phyloP scores from a whole-genome alignment of 1,140 invertebrate genomes.

The Papilio polytes region DNA sequence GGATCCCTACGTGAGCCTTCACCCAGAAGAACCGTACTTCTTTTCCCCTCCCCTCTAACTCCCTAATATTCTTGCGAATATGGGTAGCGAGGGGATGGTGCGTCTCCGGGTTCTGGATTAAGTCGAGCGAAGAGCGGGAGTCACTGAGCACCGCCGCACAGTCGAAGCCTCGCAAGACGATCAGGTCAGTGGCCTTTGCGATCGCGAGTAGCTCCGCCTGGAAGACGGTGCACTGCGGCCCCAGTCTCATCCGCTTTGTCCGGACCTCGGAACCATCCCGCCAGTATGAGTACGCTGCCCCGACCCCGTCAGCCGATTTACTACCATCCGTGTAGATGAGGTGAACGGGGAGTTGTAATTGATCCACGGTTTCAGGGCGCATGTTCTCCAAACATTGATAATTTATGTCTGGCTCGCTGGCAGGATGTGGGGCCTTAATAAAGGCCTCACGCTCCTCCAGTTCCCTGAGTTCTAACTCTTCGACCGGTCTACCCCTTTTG shows the following conservation, averaged over 20 bases:
- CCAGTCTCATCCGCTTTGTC: constrained; percentile 31
- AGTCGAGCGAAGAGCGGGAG: constrained; percentile 1
- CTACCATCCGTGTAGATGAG: background rate
- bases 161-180: too few relatives aligned
- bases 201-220: constrained; percentile 25
- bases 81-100: background rate
- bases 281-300: constrained; percentile 29
- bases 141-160: background rate
- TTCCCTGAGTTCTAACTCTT: background rate
- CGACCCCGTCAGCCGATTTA: background rate
- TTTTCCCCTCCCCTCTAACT: background rate
- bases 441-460: constrained; percentile 36
- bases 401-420: background rate
- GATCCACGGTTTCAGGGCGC: constrained; percentile 23
- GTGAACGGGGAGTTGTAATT: constrained; percentile 23
- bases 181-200: background rate
- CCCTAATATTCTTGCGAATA: background rate
- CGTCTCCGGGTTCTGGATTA: background rate
- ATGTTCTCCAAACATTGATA: constrained; percentile 29
- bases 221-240: constrained; percentile 33
- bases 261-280: constrained; percentile 27
- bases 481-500: constrained; percentile 3
- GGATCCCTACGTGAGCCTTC: background rate
- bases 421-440: constrained; percentile 25
- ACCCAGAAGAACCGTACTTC: background rate